Percentiles rank a stretch among this genome's conserved stretches.
Evolutionary conservation across 2,113 vertebrate species (phyloP).

Genomic region (Microcebus tavaratra): DNA sequence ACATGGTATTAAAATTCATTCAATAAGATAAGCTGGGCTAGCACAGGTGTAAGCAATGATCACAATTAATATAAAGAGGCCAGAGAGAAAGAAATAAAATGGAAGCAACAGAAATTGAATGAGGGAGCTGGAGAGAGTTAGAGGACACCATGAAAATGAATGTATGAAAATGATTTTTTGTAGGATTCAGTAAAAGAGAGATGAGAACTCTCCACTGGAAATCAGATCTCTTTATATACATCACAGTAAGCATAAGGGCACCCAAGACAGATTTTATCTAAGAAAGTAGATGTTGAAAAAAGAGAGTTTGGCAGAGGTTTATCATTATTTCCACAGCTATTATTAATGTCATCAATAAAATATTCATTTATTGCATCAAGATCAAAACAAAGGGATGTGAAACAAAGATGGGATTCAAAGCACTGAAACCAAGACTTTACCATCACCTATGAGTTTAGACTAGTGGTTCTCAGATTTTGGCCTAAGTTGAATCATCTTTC

Average conservation of each 20-base stretch:
- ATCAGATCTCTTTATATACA: background rate
- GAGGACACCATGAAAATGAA: background rate
- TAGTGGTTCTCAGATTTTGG: background rate
- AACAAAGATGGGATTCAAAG: background rate
- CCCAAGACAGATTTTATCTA: background rate
- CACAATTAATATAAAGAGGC: conserved; percentile 39
- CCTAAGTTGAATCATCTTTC: background rate
- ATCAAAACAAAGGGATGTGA: background rate
- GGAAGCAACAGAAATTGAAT: background rate
- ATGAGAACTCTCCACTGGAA: background rate
- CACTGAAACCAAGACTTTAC: background rate
- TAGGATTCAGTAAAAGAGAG: conserved; percentile 1
- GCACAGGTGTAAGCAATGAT: conserved; percentile 65
- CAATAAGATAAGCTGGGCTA: conserved; percentile 48
- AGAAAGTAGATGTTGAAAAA: background rate
- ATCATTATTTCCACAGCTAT: background rate
- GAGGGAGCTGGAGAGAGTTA: background rate
- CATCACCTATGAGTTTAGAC: background rate
- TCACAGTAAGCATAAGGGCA: background rate
- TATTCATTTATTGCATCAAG: background rate
- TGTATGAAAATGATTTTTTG: background rate
- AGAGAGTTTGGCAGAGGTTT: background rate
- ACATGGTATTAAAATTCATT: conserved; percentile 73
- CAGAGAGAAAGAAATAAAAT: background rate
- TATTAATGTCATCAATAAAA: background rate